phyloP scores from a whole-genome alignment of 2,888 invertebrate species.

The Cotesia congregata region DNA sequence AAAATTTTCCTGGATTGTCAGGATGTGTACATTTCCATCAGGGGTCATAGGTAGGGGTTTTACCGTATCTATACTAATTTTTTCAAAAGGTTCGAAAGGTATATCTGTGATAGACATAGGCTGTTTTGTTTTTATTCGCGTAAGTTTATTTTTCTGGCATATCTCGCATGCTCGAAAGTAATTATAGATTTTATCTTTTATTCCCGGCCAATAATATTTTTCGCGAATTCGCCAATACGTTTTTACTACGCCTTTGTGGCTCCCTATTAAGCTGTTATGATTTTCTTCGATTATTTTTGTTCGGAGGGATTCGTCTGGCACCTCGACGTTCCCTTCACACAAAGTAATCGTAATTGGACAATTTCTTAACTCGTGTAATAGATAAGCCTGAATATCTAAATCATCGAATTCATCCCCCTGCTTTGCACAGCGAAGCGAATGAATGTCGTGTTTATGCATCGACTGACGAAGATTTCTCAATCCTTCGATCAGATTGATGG shows the following conservation, averaged over 20 bases:
- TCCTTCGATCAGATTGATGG: background rate
- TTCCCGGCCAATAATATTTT: background rate
- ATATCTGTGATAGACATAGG: slow-evolving; percentile 46
- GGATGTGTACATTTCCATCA: slow-evolving; percentile 33
- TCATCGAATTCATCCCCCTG: background rate
- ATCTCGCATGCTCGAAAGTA: slow-evolving; percentile 38
- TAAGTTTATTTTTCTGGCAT: slow-evolving; percentile 44
- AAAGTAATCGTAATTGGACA: slow-evolving; percentile 12
- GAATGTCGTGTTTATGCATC: no score
- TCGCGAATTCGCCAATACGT: slow-evolving; percentile 44
- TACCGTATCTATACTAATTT: slow-evolving; percentile 44
- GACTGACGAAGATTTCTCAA: background rate
- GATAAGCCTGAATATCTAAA: background rate
- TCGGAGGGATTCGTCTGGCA: slow-evolving; percentile 9
- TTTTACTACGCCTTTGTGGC: slow-evolving; percentile 49
- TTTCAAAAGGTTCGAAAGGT: slow-evolving; percentile 39
- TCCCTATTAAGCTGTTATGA: slow-evolving; percentile 42
- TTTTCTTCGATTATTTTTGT: slow-evolving; percentile 34
- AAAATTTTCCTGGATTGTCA: slow-evolving; percentile 36
- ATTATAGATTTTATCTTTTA: background rate
- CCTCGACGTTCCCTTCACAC: slow-evolving; percentile 22
- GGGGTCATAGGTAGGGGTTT: slow-evolving; percentile 29
- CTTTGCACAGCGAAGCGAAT: background rate
- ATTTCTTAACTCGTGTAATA: slow-evolving; percentile 7
- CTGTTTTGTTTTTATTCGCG: slow-evolving; percentile 26